phyloP scores from a whole-genome alignment of 2,797 vertebrate species.

The Uromys caudimaculatus region DNA sequence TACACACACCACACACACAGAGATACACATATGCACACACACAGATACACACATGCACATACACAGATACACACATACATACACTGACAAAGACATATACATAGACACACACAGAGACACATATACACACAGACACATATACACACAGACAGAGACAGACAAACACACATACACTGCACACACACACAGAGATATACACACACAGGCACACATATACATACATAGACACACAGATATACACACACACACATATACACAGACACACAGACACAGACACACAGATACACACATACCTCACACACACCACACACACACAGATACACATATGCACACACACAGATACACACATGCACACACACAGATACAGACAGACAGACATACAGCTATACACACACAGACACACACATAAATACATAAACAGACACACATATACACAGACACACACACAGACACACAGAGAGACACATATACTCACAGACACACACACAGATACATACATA shows the following conservation, averaged over 20 bases:
- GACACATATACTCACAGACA: background rate
- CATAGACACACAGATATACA: background rate
- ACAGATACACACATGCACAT: accelerated
- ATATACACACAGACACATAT: background rate
- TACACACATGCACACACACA: too few relatives aligned
- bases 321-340: too few relatives aligned
- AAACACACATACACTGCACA: background rate
- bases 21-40: too few relatives aligned
- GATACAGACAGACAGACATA: too few relatives aligned
- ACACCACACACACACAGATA: too few relatives aligned
- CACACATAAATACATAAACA: background rate
- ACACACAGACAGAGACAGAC: background rate
- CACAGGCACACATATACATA: too few relatives aligned
- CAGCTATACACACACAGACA: too few relatives aligned
- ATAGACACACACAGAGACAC: background rate
- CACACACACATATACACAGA: background rate
- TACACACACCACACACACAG: too few relatives aligned
- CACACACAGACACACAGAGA: background rate
- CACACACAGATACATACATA: too few relatives aligned
- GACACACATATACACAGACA: background rate
- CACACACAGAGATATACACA: too few relatives aligned
- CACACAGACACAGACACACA: background rate
- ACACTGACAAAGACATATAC: too few relatives aligned
- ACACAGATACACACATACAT: too few relatives aligned
- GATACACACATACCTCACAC: background rate